A percentile compares a stretch with the other conserved stretches of the same genome.
Evolutionary conservation across 2,888 invertebrate genomes (phyloP).

Genomic region (Limnephilus rhombicus): DNA sequence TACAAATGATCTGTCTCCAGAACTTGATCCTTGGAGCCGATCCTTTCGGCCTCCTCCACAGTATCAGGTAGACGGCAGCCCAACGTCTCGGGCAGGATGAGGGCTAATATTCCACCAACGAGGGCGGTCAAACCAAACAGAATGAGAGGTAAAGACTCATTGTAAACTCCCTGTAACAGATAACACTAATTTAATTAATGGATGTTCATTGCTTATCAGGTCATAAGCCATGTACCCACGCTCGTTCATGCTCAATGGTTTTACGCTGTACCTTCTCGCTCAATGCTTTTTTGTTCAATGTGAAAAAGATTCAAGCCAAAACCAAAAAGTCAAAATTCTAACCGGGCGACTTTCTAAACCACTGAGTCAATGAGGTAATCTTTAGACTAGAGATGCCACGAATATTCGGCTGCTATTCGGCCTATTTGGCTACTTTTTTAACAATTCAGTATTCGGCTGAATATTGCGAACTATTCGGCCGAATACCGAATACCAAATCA

Average conservation of each 20-base stretch:
- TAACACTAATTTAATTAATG: neutral
- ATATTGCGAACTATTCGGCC: too few relatives aligned
- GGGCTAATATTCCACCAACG: constrained; percentile 71
- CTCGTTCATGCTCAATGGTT: too few relatives aligned
- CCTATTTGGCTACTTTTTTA: too few relatives aligned
- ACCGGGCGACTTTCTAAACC: neutral
- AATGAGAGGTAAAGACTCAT: constrained; percentile 70
- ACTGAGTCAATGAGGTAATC: neutral
- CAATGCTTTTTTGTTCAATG: too few relatives aligned
- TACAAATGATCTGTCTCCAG: neutral
- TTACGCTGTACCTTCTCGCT: too few relatives aligned
- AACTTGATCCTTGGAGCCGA: constrained; percentile 68
- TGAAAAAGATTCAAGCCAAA: too few relatives aligned
- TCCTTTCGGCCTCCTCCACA: constrained; percentile 74
- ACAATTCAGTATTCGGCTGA: too few relatives aligned
- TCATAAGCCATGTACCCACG: neutral
- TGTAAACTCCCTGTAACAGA: constrained; percentile 60
- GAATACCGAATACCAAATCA: too few relatives aligned
- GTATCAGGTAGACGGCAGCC: constrained; percentile 74
- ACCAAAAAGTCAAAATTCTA: neutral
- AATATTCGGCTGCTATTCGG: too few relatives aligned
- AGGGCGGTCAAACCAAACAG: constrained; percentile 73
- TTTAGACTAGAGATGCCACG: neutral
- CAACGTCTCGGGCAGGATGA: constrained; percentile 74
- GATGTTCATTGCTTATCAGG: neutral